Base-by-base conservation (phyloP, 2,888 invertebrate genomes). In the Opisthograptis luteolata region DNA sequence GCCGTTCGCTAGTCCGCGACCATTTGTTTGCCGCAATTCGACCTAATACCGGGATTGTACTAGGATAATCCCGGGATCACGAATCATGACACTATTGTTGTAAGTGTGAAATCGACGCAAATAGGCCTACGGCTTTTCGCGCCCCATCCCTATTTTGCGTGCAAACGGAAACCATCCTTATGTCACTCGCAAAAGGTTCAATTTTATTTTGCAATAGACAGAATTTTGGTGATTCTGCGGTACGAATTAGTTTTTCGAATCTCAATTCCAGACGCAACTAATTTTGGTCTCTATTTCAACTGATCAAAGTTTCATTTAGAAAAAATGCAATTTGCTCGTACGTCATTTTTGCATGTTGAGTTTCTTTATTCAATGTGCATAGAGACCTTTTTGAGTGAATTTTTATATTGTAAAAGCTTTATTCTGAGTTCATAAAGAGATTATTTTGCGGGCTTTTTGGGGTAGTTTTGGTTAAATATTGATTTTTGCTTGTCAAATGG, bases 41-140 rank as follows among this genome's bases (percentile, higher is more conserved):
- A 79, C 82, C 84, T 89, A 88, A 89, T 86, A 49, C 60, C 50
- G 40, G 58, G 58, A 60, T 60, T 56, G 54, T 58, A 43, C 52
- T 30, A 44, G 55, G 83, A 87, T 88, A 84, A 89, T 87, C 89
- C 61, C 83, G 70, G 89, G 89, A 87, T 90, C 87, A 88, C 76
- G 89, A 89, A 90, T 90, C 89, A 90, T 90, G 90, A 87, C 90
- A 87, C 90, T 89, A 90, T 90, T 90, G 90, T 90, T 89, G 88
- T 87, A 89, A 89, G 90, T 90, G 90, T 88, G 90, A 90, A 90
- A 88, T 88, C 88, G 89, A 88, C 89, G 81, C 87, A 90, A 90
- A 90, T 87, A 88, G 87, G 89, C 87, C 87, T 68, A 70, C 62
- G 68, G 76, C 70, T 73, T 63, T 75, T 59, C 58, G 60, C 59